These are phyloP conservation scores for Himalopsyche phryganea DNA, from an alignment of 1,140 invertebrate genomes.

Conservation along the genomic window DNA sequence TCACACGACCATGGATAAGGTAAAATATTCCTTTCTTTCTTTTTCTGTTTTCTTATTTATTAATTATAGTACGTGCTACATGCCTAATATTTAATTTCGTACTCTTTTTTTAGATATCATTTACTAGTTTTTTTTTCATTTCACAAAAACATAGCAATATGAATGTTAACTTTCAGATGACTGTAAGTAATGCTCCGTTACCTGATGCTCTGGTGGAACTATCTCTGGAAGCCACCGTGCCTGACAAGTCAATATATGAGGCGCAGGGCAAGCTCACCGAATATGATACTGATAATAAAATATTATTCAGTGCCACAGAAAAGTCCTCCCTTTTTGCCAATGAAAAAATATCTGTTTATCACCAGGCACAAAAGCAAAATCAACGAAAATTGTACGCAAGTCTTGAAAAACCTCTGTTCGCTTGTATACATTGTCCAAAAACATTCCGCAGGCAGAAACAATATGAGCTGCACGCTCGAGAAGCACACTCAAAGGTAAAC, in stretches of 20 bases:
- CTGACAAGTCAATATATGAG: slow-evolving; percentile 46
- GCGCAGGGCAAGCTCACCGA: slow-evolving; percentile 17
- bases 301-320: slow-evolving; percentile 22
- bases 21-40: not conserved
- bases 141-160: no score
- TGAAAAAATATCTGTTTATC: slow-evolving; percentile 21
- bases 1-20: slow-evolving; percentile 12
- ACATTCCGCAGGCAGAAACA: slow-evolving; percentile 62
- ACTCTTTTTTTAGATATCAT: no score
- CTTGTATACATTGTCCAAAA: slow-evolving; percentile 61
- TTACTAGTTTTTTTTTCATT: no score
- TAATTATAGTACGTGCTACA: no score
- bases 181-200: slow-evolving; percentile 44
- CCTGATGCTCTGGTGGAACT: slow-evolving; percentile 51
- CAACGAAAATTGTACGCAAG: slow-evolving; percentile 2
- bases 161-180: slow-evolving; percentile 34
- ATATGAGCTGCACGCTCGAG: slow-evolving; percentile 60
- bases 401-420: slow-evolving; percentile 42
- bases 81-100: no score
- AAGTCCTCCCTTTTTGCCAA: slow-evolving; percentile 24
- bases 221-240: slow-evolving; percentile 46
- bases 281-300: slow-evolving; percentile 21
- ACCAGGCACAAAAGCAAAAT: slow-evolving; percentile 16
- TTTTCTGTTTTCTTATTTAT: no score
- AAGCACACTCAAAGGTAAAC: slow-evolving; percentile 52